Base-by-base conservation (phyloP, 2,113 vertebrate species). In the Pterocles burchelli region DNA sequence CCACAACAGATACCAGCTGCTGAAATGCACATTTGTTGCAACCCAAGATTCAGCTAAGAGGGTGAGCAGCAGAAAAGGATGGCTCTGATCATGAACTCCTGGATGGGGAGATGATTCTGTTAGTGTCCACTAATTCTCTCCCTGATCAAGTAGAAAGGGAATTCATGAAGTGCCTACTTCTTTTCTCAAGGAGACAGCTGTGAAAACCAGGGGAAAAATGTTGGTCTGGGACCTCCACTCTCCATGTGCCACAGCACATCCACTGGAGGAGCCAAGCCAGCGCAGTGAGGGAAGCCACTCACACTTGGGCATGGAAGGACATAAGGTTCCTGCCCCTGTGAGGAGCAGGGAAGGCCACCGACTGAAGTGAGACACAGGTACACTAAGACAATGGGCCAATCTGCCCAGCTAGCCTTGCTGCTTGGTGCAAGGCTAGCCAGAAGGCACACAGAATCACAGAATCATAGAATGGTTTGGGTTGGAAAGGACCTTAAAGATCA, bases 261-360 rank as follows among this genome's bases (percentile, higher is more conserved):
- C 54, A 26, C 43, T 38, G 24, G 9, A 20, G 12, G 21, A 68
- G 25, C 5, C 1, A 4, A 62, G 55, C 10, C 0, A 0, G 6
- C 0, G 0, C 36, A 36, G 11, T 2, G 17, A 10, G 17, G 52
- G 45, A 82, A 75, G 18, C 6, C 25, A 9, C 31, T 13, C 1
- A 4, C 13, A 59, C 19, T 31, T 45, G n/a, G 26, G 6, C 13
- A 6, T 3, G 26, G 57, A 72, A 67, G 12, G 22, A 52, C 17
- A 57, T 12, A 4, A 31, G 11, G 13, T 46, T 85, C 21, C n/a
- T 65, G 18, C n/a, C 25, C 24, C 51, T 49, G 7, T 0, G 4
- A 54, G 29, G 34, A 78, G 43, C 1, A 12, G 20, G 16, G 68
- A 63, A 73, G 41, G 43, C 18, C 51, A 74, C n/a, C 41, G 11